A percentile compares a stretch with the other conserved stretches of the same genome.
Conservation (phyloP, 1,140 invertebrate genomes). For the Tenebrio molitor region DNA sequence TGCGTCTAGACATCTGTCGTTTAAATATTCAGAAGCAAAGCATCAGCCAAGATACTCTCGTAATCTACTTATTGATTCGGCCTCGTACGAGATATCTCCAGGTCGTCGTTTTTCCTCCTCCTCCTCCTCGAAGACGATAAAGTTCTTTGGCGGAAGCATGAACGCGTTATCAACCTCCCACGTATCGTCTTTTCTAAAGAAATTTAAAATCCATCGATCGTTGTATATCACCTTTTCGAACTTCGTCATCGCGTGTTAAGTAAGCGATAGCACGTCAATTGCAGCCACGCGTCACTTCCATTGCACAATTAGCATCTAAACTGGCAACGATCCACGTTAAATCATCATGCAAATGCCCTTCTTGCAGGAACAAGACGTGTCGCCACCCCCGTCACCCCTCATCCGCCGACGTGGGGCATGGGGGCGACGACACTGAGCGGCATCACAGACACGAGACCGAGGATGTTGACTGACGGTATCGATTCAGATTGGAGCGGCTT, state of each 20-base stretch:
- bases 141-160: background rate
- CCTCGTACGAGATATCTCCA: conserved; percentile 1
- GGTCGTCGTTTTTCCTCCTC: too few species aligned
- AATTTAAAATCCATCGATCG: too few species aligned
- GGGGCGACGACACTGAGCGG: conserved; percentile 50
- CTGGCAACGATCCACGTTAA: too few species aligned
- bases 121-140: too few species aligned
- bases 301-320: conserved; percentile 19
- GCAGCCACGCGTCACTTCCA: background rate
- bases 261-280: too few species aligned
- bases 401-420: conserved; percentile 72
- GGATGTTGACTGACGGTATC: conserved; percentile 66
- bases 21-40: too few species aligned
- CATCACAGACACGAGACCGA: conserved; percentile 60
- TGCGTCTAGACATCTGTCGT: too few species aligned
- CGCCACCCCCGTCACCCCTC: conserved; percentile 75
- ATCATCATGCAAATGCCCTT: background rate
- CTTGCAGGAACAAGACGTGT: conserved; percentile 55
- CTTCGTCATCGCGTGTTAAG: too few species aligned
- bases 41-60: too few species aligned
- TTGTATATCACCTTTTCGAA: too few species aligned
- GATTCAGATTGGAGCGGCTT: conserved; percentile 74
- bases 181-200: too few species aligned
- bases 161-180: too few species aligned
- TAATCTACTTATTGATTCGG: background rate